A percentile compares a stretch with the other conserved stretches of the same genome.
These are phyloP conservation scores for Papilio glaucus DNA, from an alignment of 1,140 invertebrate genomes.

Conservation along the genomic window DNA sequence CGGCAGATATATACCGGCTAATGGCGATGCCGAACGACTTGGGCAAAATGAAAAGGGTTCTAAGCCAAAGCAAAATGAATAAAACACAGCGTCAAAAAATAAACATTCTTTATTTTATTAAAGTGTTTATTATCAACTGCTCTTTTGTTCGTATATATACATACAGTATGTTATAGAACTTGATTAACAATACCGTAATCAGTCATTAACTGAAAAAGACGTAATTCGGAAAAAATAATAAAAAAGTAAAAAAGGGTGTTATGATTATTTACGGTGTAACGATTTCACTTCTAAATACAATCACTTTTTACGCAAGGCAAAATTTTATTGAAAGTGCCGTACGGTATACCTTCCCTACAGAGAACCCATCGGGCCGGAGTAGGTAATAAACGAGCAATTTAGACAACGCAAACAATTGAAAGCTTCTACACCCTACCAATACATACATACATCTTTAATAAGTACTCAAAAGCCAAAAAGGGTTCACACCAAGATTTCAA, in stretches of 20 bases:
- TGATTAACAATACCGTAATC: no score
- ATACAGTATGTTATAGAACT: no score
- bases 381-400: neutral
- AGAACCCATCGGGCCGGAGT: neutral
- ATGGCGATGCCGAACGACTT: conserved; percentile 7
- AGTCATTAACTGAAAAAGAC: no score
- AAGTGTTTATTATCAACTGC: no score
- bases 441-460: conserved; percentile 6
- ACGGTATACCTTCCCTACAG: neutral
- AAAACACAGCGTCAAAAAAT: neutral
- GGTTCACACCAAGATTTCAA: conserved; percentile 12
- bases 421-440: neutral
- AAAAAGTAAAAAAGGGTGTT: no score
- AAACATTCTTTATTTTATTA: no score
- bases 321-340: neutral
- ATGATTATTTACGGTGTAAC: no score
- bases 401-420: neutral
- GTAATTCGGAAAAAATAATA: no score
- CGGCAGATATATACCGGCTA: conserved; percentile 11
- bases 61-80: neutral
- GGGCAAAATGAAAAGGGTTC: conserved; percentile 1
- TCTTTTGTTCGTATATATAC: no score
- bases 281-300: no score
- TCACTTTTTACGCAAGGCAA: no score
- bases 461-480: conserved; percentile 6